Evolutionary conservation across 92 coral and sea anemone species (phyloP), one percentile per base, ranked within the genome.

Genomic region (Scolanthus callimorphus): DNA sequence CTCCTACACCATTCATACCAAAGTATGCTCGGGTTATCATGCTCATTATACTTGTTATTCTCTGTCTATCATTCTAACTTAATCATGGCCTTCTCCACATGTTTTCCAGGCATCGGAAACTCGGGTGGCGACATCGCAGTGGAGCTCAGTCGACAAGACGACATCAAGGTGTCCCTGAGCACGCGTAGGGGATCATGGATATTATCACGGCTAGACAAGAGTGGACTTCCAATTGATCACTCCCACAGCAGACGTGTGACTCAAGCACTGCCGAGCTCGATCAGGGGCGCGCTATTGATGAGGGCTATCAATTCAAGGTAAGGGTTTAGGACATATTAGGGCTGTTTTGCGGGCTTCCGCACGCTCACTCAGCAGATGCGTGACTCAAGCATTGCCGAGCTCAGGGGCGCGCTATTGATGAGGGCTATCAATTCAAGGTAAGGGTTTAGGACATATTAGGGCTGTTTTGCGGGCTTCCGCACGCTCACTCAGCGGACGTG

Each of bases 101-200:
- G 8, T 4, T 4, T 8, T 37, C 28, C 57, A 88, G 98, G 98
- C 57, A 84, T 92, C 47, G 98, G 98, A 8, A 88, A 88, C 70
- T 88, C 96, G 45, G 96, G 92, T 48, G 96, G 98, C 25, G 96
- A 92, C 29, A 88, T 92, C 38, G 80, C 92, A 12, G 98, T 92
- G 49, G 98, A 92, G 58, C 86, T 92, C 17, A 84, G 98, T 50
- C 85, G 96, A 15, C 94, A 88, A 46, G 76, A 90, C 4, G 76
- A 91, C 4, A 6, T 6, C 15, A 60, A 74, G 24, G 98, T 88
- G 2, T 88, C 63, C 37, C 96, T 92, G 12, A 92, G 98, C 41
- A 92, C 92, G 25, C 89, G 98, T 26, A 63, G 81, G 49, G 98
- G 96, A 21, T 68, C 94, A 11, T 92, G 96, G 96, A 85, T 92